Evolutionary conservation across 2,113 vertebrate species (phyloP).

Genomic region (Otolemur garnettii): DNA sequence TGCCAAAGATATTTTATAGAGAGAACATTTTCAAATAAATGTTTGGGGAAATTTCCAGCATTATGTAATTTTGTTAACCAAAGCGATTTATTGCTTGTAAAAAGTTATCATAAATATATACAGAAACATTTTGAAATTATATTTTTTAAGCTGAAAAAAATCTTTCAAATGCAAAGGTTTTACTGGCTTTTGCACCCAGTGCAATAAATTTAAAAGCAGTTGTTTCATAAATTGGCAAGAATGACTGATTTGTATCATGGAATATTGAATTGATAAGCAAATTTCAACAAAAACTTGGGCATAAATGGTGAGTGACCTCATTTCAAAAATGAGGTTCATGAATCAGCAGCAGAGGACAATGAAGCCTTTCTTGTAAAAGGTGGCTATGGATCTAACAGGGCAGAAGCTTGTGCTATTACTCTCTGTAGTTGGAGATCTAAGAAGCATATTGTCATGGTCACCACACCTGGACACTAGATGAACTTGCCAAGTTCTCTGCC

Average conservation of each 20-base stretch:
- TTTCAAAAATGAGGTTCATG: neutral
- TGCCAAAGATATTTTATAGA: slow-evolving; percentile 48
- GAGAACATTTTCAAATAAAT: slow-evolving; percentile 57
- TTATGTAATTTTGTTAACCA: slow-evolving; percentile 43
- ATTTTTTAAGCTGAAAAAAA: slow-evolving; percentile 37
- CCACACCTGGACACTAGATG: neutral
- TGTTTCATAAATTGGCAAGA: neutral
- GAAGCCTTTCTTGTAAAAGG: neutral
- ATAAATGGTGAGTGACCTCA: neutral
- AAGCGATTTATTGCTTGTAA: slow-evolving; percentile 42
- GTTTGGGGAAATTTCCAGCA: neutral
- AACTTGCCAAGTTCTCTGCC: neutral
- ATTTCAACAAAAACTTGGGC: slow-evolving; percentile 41
- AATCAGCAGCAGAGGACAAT: neutral
- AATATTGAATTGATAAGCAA: slow-evolving; percentile 34
- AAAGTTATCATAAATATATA: slow-evolving; percentile 44
- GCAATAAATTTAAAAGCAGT: slow-evolving; percentile 31
- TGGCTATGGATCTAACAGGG: neutral
- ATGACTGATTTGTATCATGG: neutral
- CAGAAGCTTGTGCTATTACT: neutral
- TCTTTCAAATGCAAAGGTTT: slow-evolving; percentile 33
- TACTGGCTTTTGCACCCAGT: neutral
- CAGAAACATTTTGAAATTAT: slow-evolving; percentile 30
- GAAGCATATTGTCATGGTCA: neutral
- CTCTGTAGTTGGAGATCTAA: neutral